These are phyloP conservation scores for Pinna nobilis DNA, from an alignment of 1,140 invertebrate species.

Conservation along the genomic window DNA sequence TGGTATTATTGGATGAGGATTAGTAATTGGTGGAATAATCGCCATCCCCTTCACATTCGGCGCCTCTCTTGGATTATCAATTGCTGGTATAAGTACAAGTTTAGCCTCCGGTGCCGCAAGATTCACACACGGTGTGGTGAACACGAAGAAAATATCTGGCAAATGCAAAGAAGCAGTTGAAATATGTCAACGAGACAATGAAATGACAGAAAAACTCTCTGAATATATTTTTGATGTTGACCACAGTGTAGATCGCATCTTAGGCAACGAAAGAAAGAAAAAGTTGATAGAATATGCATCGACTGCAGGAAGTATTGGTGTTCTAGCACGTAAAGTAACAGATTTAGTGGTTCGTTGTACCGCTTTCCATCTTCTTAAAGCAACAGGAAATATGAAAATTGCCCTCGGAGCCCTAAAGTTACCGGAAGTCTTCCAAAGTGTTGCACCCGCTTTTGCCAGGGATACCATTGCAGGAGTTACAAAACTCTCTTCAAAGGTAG, in stretches of 20 bases:
- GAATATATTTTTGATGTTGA: neutral
- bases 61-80: neutral
- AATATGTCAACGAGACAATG: neutral
- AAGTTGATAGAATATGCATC: neutral
- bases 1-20: neutral
- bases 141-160: neutral
- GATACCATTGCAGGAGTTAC: neutral
- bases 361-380: neutral
- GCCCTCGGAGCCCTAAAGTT: neutral
- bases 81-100: neutral
- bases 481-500: neutral
- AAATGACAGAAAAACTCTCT: neutral
- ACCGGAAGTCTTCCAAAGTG: neutral
- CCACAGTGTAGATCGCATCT: neutral
- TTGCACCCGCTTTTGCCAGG: neutral
- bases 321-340: neutral
- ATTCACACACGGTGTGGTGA: neutral
- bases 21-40: neutral
- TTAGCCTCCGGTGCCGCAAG: slow-evolving; percentile 2
- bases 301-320: neutral
- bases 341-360: neutral
- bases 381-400: neutral
- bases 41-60: slow-evolving; percentile 4
- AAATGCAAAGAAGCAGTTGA: neutral
- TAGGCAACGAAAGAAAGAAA: neutral